These are phyloP conservation scores for Amphipyra tragopoginis DNA, from an alignment of 2,888 invertebrate genomes.

Conservation along the genomic window DNA sequence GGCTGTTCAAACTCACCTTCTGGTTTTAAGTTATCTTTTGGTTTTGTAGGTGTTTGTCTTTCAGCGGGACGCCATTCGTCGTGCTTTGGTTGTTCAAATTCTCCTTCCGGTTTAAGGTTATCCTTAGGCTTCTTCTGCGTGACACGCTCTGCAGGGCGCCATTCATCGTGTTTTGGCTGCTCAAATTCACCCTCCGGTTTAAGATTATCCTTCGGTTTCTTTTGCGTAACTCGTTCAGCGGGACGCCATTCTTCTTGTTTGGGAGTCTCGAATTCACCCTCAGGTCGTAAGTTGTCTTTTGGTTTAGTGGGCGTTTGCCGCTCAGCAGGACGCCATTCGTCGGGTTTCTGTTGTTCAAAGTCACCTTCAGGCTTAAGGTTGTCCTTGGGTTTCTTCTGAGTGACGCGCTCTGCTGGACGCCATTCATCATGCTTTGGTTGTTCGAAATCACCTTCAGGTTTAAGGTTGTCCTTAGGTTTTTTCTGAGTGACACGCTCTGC, in stretches of 20 bases:
- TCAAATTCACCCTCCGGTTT: too few species aligned
- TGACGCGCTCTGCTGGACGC: constrained; percentile 33
- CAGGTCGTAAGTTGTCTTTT: constrained; percentile 64
- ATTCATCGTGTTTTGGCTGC: too few species aligned
- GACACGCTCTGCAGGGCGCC: too few species aligned
- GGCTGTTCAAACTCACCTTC: constrained; percentile 77
- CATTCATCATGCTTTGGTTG: constrained; percentile 37
- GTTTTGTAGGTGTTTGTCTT: too few species aligned
- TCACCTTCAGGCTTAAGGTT: constrained; percentile 86
- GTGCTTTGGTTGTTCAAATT: too few species aligned
- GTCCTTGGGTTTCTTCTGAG: constrained; percentile 19
- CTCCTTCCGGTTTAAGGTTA: too few species aligned
- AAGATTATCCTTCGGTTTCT: constrained; percentile 82
- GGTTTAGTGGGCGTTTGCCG: constrained; percentile 70
- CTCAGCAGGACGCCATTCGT: constrained; percentile 81
- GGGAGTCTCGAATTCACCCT: constrained; percentile 90
- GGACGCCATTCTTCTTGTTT: constrained; percentile 77
- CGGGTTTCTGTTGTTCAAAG: constrained; percentile 80
- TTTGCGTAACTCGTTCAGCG: constrained; percentile 69
- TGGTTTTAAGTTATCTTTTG: too few species aligned
- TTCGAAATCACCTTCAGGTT: constrained; percentile 38
- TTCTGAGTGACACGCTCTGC: constrained; percentile 11
- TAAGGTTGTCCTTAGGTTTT: constrained; percentile 36
- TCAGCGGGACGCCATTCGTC: too few species aligned
- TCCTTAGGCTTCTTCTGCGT: too few species aligned